phyloP scores from a whole-genome alignment of 1,140 invertebrate genomes.

The Drosophila bipectinata region DNA sequence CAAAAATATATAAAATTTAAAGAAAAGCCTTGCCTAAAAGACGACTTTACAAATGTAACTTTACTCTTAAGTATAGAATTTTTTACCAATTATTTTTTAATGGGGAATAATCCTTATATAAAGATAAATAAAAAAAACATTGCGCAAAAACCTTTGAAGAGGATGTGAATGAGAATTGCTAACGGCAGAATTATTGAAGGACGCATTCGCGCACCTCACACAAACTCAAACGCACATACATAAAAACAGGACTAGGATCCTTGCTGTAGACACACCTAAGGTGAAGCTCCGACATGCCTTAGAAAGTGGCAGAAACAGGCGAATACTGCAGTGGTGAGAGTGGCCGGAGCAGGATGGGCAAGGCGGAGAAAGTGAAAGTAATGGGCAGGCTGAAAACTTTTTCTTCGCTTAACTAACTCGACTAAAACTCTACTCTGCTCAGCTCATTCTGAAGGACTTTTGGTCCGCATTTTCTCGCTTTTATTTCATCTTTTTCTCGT shows the following conservation, averaged over 20 bases:
- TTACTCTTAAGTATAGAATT: too few species aligned
- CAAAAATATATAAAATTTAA: too few species aligned
- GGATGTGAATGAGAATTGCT: conserved; percentile 21
- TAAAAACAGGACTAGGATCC: not conserved
- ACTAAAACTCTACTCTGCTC: conserved; percentile 63
- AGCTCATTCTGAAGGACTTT: conserved; percentile 69
- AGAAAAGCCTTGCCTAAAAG: too few species aligned
- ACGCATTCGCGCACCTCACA: conserved; percentile 40
- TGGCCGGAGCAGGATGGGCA: not conserved
- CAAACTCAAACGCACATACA: conserved; percentile 1
- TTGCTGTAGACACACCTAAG: conserved; percentile 42
- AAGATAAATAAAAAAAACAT: not conserved
- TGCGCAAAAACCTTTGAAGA: not conserved
- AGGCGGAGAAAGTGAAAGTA: conserved; percentile 62
- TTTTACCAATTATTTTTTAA: too few species aligned
- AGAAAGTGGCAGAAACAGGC: conserved; percentile 19
- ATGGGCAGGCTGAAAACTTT: conserved; percentile 58
- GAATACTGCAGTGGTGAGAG: conserved; percentile 37
- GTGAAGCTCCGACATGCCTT: conserved; percentile 38
- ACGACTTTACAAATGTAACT: too few species aligned
- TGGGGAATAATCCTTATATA: too few species aligned
- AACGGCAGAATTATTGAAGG: conserved; percentile 50
- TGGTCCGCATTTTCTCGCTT: conserved; percentile 31
- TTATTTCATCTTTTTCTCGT: not conserved
- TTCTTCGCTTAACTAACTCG: conserved; percentile 64